Evolutionary conservation across 1,140 invertebrate genomes (phyloP), one percentile per base, ranked within the genome.

Genomic region (Hypsibius dujardini): DNA sequence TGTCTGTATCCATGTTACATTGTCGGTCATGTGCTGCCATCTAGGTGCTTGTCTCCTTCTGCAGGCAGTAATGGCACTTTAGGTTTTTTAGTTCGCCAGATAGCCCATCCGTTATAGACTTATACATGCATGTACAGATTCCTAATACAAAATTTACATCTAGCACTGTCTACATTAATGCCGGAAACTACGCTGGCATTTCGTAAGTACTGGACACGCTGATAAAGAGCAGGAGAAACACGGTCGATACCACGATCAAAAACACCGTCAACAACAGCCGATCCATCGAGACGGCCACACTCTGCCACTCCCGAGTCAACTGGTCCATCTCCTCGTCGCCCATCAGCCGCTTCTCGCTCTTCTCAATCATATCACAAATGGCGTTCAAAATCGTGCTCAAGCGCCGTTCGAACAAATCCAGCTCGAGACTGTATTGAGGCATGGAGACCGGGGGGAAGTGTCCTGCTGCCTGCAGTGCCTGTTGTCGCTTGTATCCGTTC

Each of bases 361-460:
- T 67, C 3, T 67, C 62, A 67, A 67, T 67, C 62, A 67, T 67
- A 15, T 67, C 62, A 67, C 62, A 67, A 15, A 67, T 3, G 42
- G 62, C 12, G 12, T 45, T 45, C 62, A 67, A 45, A 15, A 45
- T 67, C 12, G 3, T 67, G 62, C 12, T 12, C 12, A 67, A 15
- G 7, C 62, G 62, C 3, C 45, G 12, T 42, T 67, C 12, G 62
- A 67, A 67, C 42, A 67, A 7, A 67, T 67, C 62, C 42, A 67
- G 62, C 3, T 67, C 42, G 3, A 42, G 7, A 12, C 62, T 3
- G 45, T 67, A 67, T 7, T 67, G 62, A 67, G 12, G 12, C 12
- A 45, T 12, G 12, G 42, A 67, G 12, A 7, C 45, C 42, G 12
- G 12, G 7, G 62, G 12, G 12, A 42, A 12, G 42, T 12, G 42